Evolutionary conservation across 2,888 invertebrate genomes (phyloP), one percentile per base, ranked within the genome.

Genomic region (Drosophila monieri): DNA sequence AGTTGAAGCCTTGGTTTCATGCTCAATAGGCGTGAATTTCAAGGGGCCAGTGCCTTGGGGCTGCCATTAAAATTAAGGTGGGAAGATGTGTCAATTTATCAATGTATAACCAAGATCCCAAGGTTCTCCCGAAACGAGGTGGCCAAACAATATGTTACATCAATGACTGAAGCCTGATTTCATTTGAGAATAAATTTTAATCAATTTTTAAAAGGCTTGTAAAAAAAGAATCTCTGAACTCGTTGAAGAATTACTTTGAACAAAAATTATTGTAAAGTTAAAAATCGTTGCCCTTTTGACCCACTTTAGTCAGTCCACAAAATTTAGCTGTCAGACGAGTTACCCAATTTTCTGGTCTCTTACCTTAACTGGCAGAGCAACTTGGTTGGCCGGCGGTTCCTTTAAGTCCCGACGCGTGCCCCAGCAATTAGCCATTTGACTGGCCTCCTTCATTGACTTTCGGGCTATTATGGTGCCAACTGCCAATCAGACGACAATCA

Each of bases 401-500:
- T 68, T 77, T 66, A 56, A 56, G 59, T 39, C 51, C 15, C 55
- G 75, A 73, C 80, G 80, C 87, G 87, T 78, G 80, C 76, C 59
- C 25, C 57, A 52, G 73, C 80, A 81, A 81, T 81, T 84, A 81
- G 74, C 74, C 43, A 32, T 37, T 56, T 8, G 58, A 35, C 23
- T 15, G 37, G 15, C 30, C 62, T 46, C 21, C 32, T 6, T 1
- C 25, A 46, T 23, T 32, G 37, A 14, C n/a, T 25, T 46, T 53
- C 6, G 27, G 35, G 54, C 39, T 32, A 46, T 66, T 54, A 46
- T 9, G 54, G 54, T 53, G 61, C 77, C 77, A 69, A 68, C 41
- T 80, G 84, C 78, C 80, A 86, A 80, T 80, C 80, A 86, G 71
- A 49, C 54, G 57, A 72, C 60, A 65, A 81, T 80, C 83, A 68